These are phyloP conservation scores for Limosa lapponica DNA, from an alignment of 2,797 vertebrate genomes.

Conservation along the genomic window DNA sequence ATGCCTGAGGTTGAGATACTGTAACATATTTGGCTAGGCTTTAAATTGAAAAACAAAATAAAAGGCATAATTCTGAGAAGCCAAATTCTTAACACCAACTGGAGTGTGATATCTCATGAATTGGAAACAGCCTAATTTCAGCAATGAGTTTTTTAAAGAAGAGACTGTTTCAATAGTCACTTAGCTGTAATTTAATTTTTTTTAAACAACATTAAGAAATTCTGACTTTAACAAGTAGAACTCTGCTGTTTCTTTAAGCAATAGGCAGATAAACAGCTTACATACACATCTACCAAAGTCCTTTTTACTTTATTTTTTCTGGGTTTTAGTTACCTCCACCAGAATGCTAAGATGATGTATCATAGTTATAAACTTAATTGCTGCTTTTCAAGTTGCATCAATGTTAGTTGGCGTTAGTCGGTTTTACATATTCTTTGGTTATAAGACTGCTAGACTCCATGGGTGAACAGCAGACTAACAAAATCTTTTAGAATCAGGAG, in stretches of 20 bases:
- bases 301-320: background rate
- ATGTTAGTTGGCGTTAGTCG: background rate
- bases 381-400: background rate
- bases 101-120: background rate
- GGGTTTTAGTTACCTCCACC: background rate
- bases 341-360: background rate
- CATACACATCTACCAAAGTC: background rate
- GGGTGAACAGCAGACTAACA: background rate
- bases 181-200: background rate
- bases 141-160: background rate
- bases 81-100: background rate
- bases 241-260: background rate
- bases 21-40: background rate
- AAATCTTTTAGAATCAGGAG: background rate
- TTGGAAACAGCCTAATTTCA: background rate
- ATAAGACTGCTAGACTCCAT: background rate
- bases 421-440: background rate
- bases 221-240: background rate
- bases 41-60: background rate
- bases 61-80: background rate
- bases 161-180: background rate
- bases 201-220: background rate
- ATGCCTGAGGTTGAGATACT: background rate
- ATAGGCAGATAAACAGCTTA: background rate
- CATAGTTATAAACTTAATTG: background rate